These are phyloP conservation scores for Homarus americanus DNA, from an alignment of 1,140 invertebrate genomes.

Conservation along the genomic window DNA sequence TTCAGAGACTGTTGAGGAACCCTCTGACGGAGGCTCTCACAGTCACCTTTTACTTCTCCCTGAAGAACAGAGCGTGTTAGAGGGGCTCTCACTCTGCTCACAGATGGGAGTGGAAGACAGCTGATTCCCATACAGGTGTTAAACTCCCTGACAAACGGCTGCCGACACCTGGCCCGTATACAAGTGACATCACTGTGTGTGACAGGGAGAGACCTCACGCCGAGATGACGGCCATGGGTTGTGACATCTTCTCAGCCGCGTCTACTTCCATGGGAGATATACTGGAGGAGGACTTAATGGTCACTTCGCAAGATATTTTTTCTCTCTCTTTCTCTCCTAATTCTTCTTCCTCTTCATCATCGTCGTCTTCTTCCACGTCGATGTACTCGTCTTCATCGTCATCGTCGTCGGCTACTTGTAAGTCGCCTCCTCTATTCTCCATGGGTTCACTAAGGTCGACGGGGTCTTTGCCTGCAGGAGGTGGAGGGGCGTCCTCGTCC, in stretches of 20 bases:
- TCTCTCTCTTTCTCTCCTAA: constrained; percentile 64
- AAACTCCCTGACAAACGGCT: no score
- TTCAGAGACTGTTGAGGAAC: background rate
- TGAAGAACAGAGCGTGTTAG: background rate
- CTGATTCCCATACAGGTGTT: no score
- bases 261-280: constrained; percentile 63
- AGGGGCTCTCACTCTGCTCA: background rate
- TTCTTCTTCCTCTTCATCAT: constrained; percentile 71
- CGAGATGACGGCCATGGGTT: constrained; percentile 43
- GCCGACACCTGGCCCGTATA: no score
- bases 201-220: constrained; percentile 18
- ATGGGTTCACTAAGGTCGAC: background rate
- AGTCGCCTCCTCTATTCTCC: background rate
- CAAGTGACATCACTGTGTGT: background rate
- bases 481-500: background rate
- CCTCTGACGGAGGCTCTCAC: background rate
- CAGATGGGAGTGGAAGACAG: no score
- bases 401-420: constrained; percentile 54
- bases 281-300: constrained; percentile 63
- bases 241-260: background rate
- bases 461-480: constrained; percentile 21
- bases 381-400: constrained; percentile 75
- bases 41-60: background rate
- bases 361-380: constrained; percentile 73
- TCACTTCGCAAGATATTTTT: constrained; percentile 73